phyloP scores from a whole-genome alignment of 2,113 vertebrate species.

The Ellobius talpinus region DNA sequence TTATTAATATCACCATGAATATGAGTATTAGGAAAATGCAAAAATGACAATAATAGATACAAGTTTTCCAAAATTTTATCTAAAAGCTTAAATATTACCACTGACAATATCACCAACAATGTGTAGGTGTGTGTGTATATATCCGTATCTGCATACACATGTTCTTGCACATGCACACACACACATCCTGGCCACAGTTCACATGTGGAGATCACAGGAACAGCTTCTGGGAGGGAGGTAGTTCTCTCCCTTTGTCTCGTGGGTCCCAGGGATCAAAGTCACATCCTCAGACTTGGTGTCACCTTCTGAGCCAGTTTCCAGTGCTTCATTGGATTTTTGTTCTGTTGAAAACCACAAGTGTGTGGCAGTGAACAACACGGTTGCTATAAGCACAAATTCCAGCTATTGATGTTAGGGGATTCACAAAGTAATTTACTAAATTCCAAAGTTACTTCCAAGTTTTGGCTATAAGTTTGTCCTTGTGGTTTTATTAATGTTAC shows the following conservation, averaged over 20 bases:
- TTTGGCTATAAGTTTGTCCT: not conserved
- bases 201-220: not conserved
- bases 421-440: not conserved
- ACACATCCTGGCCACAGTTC: not conserved
- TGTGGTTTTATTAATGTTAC: not conserved
- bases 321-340: not conserved
- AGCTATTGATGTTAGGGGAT: not conserved
- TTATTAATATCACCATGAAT: not conserved
- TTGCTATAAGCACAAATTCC: not conserved
- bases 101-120: not conserved
- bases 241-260: not conserved
- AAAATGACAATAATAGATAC: not conserved
- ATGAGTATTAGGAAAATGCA: not conserved
- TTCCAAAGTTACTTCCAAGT: not conserved
- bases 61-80: conserved; percentile 16
- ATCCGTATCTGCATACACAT: not conserved
- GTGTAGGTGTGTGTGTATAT: not conserved
- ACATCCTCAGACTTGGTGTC: not conserved
- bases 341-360: not conserved
- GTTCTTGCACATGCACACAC: not conserved
- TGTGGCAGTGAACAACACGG: not conserved
- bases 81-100: not conserved
- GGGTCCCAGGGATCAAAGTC: not conserved
- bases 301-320: not conserved
- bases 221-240: not conserved